Conservation (phyloP, 2,113 vertebrate species). For the Antechinus flavipes region DNA sequence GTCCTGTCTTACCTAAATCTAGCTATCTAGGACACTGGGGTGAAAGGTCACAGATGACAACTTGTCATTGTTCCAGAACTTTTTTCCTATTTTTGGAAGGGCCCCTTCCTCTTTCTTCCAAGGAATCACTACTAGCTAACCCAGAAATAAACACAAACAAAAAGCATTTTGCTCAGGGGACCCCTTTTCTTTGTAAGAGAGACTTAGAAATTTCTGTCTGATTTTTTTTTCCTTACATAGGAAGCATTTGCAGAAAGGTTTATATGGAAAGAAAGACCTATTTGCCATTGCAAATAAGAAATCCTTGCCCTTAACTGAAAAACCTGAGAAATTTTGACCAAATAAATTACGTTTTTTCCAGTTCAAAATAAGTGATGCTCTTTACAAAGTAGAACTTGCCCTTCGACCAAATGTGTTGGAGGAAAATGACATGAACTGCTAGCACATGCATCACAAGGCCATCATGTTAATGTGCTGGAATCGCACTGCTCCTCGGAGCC, state of each 20-base stretch:
- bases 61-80: neutral
- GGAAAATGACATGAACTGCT: constrained; percentile 79
- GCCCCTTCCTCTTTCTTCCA: neutral
- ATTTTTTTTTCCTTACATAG: neutral
- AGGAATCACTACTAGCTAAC: neutral
- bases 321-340: constrained; percentile 75
- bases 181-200: neutral
- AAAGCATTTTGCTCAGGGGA: neutral
- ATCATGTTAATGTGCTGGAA: constrained; percentile 82
- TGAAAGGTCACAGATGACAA: neutral
- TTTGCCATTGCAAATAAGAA: constrained; percentile 63
- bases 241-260: constrained; percentile 10
- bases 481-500: constrained; percentile 59
- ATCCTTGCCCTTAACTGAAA: constrained; percentile 69
- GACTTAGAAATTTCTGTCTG: neutral
- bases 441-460: constrained; percentile 79
- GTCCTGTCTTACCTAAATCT: neutral
- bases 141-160: neutral
- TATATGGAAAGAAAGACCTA: neutral
- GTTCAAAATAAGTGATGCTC: constrained; percentile 84
- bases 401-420: constrained; percentile 84
- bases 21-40: neutral
- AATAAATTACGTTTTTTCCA: constrained; percentile 84
- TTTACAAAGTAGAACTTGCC: constrained; percentile 85
- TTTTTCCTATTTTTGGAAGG: neutral